Conservation (phyloP, 2,888 invertebrate genomes). For the Lordiphosa andalusiaca region DNA sequence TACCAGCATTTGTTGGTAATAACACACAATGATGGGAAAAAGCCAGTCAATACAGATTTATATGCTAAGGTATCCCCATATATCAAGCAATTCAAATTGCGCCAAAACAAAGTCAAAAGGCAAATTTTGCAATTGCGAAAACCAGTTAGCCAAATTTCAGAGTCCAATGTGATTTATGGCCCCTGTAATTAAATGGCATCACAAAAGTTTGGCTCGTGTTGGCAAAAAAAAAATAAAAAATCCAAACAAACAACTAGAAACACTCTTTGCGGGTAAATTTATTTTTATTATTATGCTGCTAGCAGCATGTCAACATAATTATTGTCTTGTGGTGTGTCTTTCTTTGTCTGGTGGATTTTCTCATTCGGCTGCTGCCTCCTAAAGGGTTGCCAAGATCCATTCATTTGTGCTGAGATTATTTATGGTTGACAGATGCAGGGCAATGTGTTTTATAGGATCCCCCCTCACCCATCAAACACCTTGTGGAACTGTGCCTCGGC, state of each 20-base stretch:
- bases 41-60: neutral
- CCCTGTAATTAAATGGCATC: constrained; percentile 27
- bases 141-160: constrained; percentile 21
- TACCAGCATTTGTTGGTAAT: constrained; percentile 53
- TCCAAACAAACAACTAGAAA: constrained; percentile 12
- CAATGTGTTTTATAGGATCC: constrained; percentile 45
- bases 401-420: constrained; percentile 55
- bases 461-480: constrained; percentile 13
- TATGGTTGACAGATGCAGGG: constrained; percentile 68
- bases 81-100: constrained; percentile 14
- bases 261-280: constrained; percentile 40
- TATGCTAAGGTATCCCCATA: neutral
- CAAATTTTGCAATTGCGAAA: constrained; percentile 22
- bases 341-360: constrained; percentile 36
- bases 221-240: neutral
- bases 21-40: constrained; percentile 12
- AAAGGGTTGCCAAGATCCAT: constrained; percentile 67
- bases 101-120: constrained; percentile 6
- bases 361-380: constrained; percentile 13
- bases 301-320: constrained; percentile 54
- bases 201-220: constrained; percentile 42
- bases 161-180: constrained; percentile 25
- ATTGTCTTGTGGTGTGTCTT: constrained; percentile 40
- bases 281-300: constrained; percentile 42
- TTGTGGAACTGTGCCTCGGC: constrained; percentile 18